Conservation (phyloP, 2,797 vertebrate genomes). For the Sphenodon punctatus region DNA sequence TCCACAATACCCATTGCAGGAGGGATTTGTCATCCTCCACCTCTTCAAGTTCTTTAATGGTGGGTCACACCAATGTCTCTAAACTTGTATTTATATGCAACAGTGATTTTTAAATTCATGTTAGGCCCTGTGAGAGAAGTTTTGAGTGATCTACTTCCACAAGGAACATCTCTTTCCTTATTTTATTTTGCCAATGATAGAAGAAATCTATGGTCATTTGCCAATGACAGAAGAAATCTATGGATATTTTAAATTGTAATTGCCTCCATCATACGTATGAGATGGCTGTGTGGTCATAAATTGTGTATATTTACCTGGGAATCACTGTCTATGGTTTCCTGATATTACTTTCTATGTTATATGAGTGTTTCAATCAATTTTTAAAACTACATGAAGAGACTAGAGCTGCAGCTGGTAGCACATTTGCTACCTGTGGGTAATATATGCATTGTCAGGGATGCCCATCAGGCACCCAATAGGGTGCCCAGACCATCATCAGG, state of each 20-base stretch:
- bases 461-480: no score
- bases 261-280: not conserved
- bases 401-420: no score
- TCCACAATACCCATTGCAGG: no score
- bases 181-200: not conserved
- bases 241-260: not conserved
- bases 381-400: not conserved
- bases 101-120: not conserved
- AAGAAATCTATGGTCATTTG: not conserved
- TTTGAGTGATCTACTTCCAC: not conserved
- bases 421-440: no score
- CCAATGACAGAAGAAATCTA: not conserved
- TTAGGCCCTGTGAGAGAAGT: not conserved
- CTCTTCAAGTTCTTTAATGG: no score
- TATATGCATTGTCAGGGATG: no score
- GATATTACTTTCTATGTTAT: not conserved
- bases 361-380: not conserved
- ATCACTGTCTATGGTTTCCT: not conserved
- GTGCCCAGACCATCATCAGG: no score
- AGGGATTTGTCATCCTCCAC: no score
- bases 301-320: not conserved
- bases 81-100: not conserved
- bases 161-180: no score
- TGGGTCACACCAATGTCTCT: no score
- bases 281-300: not conserved